Percentiles rank a stretch among this genome's conserved stretches.
Evolutionary conservation across 2,113 vertebrate species (phyloP).

Genomic region (Chitala chitala): DNA sequence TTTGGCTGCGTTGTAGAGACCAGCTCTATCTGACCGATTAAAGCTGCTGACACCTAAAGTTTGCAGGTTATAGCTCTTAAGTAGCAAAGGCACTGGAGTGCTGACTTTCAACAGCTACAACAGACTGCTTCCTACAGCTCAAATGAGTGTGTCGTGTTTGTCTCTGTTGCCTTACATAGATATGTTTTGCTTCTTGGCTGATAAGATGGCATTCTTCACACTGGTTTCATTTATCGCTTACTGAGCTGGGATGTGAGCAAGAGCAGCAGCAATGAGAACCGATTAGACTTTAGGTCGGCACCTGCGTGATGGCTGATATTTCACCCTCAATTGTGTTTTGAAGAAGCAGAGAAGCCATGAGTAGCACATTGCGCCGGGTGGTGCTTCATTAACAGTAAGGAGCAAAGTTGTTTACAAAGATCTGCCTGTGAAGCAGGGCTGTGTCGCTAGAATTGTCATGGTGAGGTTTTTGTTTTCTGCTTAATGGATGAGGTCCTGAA

Average conservation of each 20-base stretch:
- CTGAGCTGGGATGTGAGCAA: constrained; percentile 16
- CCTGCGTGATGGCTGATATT: constrained; percentile 14
- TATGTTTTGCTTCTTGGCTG: not conserved
- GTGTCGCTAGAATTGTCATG: not conserved
- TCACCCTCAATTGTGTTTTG: constrained; percentile 8
- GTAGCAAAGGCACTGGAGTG: no score
- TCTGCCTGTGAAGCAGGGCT: not conserved
- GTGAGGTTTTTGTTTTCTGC: constrained; percentile 4
- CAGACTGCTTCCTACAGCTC: not conserved
- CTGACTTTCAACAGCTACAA: no score
- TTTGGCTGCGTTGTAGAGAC: no score
- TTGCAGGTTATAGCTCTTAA: no score
- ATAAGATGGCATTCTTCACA: not conserved
- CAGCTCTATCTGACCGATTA: no score
- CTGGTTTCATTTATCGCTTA: constrained; percentile 8
- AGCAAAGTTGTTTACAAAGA: not conserved
- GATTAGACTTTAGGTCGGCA: not conserved
- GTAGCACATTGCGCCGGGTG: not conserved
- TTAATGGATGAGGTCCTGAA: not conserved
- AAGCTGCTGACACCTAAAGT: not conserved
- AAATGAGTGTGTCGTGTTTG: not conserved
- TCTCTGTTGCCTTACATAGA: not conserved
- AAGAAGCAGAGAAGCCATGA: not conserved
- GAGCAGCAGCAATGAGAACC: not conserved
- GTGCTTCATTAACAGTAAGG: not conserved